phyloP scores from a whole-genome alignment of 2,888 invertebrate species.

The Physocephala rufipes region DNA sequence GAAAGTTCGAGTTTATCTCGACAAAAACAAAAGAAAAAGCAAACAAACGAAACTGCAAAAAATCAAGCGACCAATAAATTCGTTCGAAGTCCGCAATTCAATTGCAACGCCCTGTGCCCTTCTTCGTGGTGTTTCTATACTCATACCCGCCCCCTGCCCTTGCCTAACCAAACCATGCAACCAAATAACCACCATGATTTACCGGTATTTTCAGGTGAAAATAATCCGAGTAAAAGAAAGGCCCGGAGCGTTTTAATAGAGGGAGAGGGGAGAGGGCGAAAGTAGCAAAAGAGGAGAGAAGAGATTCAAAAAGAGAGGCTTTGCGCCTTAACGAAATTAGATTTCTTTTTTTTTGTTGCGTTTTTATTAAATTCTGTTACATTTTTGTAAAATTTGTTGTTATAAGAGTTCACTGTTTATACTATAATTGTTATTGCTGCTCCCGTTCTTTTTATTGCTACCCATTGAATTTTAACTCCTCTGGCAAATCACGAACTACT shows the following conservation, averaged over 20 bases:
- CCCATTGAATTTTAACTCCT: slow-evolving; percentile 35
- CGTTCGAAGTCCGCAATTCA: slow-evolving; percentile 41
- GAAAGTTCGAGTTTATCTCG: neutral
- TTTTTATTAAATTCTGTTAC: too few species aligned
- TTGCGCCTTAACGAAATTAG: too few species aligned
- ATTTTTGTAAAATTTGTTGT: too few species aligned
- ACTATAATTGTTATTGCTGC: too few species aligned
- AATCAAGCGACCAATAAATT: slow-evolving; percentile 27
- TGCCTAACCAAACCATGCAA: too few species aligned
- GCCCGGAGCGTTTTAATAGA: neutral
- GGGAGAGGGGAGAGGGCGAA: neutral
- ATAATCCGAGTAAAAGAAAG: too few species aligned
- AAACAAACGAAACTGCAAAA: neutral
- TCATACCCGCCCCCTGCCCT: neutral
- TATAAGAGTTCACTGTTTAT: too few species aligned
- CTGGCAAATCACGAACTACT: slow-evolving; percentile 2
- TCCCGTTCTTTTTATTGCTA: neutral
- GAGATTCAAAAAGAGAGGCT: neutral
- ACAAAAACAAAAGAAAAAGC: neutral
- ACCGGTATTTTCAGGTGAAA: too few species aligned
- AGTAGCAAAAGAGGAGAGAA: neutral
- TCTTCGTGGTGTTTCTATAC: slow-evolving; percentile 7
- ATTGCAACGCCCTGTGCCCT: slow-evolving; percentile 24
- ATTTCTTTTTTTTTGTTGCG: too few species aligned
- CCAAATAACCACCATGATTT: too few species aligned